These are phyloP conservation scores for Pongo pygmaeus DNA, from an alignment of 2,113 vertebrate species.

Conservation along the genomic window DNA sequence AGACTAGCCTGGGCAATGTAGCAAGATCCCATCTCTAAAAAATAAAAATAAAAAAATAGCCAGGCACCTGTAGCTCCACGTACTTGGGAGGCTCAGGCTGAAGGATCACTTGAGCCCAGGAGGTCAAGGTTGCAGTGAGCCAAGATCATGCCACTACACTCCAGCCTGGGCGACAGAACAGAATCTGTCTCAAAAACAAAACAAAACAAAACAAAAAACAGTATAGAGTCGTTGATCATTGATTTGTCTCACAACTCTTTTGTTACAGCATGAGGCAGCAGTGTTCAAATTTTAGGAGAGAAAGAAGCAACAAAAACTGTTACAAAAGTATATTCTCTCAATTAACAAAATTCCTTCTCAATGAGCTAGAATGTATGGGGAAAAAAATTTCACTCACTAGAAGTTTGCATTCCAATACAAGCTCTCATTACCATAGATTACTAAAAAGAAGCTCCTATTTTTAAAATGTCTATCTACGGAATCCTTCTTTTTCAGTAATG, in stretches of 20 bases:
- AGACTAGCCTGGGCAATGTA: too few relatives aligned
- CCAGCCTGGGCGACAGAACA: too few relatives aligned
- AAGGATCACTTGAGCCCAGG: too few relatives aligned
- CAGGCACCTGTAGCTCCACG: too few relatives aligned
- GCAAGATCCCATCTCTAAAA: too few relatives aligned
- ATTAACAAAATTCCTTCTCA: background rate
- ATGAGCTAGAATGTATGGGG: too few relatives aligned
- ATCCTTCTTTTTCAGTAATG: constrained; percentile 25
- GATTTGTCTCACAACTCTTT: constrained; percentile 26
- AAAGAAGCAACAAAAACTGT: background rate
- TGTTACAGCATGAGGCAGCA: background rate
- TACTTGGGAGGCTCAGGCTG: too few relatives aligned
- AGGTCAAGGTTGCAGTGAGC: too few relatives aligned
- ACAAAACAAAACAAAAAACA: too few relatives aligned
- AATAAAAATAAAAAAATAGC: too few relatives aligned
- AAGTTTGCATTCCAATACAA: background rate
- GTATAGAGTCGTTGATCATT: background rate
- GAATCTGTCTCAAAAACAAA: too few relatives aligned
- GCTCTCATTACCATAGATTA: background rate
- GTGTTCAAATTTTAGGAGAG: constrained; percentile 11
- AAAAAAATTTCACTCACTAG: background rate
- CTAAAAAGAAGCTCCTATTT: background rate
- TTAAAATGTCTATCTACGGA: background rate
- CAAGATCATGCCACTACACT: too few relatives aligned
- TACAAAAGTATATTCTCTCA: background rate